Evolutionary conservation across 2,888 invertebrate genomes (phyloP).

Genomic region (Terebella lapidaria): DNA sequence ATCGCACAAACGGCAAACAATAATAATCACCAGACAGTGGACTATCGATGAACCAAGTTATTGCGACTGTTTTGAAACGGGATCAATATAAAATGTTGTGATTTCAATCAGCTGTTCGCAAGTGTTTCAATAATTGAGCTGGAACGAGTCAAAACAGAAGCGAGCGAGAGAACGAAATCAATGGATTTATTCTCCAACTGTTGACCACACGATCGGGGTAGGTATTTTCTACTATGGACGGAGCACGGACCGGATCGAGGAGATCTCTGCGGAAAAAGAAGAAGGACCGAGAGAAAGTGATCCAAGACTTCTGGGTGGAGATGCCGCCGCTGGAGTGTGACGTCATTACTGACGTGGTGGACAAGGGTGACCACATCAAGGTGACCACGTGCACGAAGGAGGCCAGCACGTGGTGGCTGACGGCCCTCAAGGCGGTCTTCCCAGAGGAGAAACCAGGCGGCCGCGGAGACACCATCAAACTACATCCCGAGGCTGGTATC

Average conservation of each 20-base stretch:
- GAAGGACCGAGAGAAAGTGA: slow-evolving; percentile 10
- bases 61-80: no score
- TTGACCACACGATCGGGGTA: no score
- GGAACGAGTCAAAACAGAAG: no score
- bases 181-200: no score
- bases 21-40: no score
- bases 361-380: slow-evolving; percentile 18
- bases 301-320: slow-evolving; percentile 13
- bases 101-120: no score
- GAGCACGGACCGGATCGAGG: neutral
- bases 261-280: slow-evolving; percentile 3
- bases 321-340: slow-evolving; percentile 18
- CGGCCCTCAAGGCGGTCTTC: slow-evolving; percentile 21
- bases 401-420: slow-evolving; percentile 25
- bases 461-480: slow-evolving; percentile 16
- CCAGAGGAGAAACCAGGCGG: slow-evolving; percentile 22
- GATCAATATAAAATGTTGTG: no score
- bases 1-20: no score
- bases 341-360: slow-evolving; percentile 18
- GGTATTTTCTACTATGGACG: no score
- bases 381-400: slow-evolving; percentile 16
- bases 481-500: slow-evolving; percentile 23
- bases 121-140: no score
- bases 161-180: no score
- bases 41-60: no score